Evolutionary conservation across 2,113 vertebrate species (phyloP), one percentile per base, ranked within the genome.

Genomic region (Platycercus adscitus): DNA sequence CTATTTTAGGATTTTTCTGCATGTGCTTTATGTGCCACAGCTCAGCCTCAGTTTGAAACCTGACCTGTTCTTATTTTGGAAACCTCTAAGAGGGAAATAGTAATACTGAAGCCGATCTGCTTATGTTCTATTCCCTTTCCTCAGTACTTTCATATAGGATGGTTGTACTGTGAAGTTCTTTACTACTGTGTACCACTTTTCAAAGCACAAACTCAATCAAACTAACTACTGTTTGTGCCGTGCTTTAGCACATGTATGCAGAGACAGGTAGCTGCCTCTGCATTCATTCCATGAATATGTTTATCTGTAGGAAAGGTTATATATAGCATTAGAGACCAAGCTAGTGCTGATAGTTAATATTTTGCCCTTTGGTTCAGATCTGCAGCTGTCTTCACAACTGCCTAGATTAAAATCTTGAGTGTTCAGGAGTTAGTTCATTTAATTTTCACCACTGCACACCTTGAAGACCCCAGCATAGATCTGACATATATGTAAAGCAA

Each of bases 31-130:
- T 8, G 20, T 89, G 89, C 84, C 82, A 69, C 47, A 85, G 89
- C 78, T 91, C 86, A 77, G 87, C 63, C 87, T 69, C 58, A 56
- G 16, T 85, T 88, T 96, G 96, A 94, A 97, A 97, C 50, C 63
- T 88, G 95, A 97, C 70, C 96, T 69, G 63, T 79, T 95, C 88
- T 92, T 94, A 95, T 95, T 97, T 94, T 95, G 89, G 94, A 92
- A 97, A 82, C 23, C 31, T 72, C 81, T 63, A 58, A 66, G 89
- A 91, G 87, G 19, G 55, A 80, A 95, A 87, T 33, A 94, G 84
- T 50, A 93, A 83, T 37, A 60, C 44, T 75, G 86, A 90, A 64
- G 85, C 60, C 91, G 82, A 75, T 68, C 86, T 91, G 39, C 80
- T 83, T 83, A 77, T 33, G 50, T 64, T 90, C 76, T 92, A 15